Conservation (phyloP, 1,140 invertebrate genomes). For the Drosophila murphyi region DNA sequence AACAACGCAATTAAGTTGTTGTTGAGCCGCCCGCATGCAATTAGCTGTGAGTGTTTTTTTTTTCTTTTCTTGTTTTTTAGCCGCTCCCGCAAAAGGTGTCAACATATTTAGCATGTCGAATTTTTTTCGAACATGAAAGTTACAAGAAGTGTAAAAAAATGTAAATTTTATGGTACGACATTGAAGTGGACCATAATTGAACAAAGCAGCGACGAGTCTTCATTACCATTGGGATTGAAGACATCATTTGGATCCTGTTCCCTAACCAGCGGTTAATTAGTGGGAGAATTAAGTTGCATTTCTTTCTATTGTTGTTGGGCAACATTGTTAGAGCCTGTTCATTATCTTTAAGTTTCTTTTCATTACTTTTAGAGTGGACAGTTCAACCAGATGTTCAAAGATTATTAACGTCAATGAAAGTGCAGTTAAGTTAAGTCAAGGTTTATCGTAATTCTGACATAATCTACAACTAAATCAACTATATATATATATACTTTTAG, state of each 20-base stretch:
- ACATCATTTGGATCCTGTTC: slow-evolving; percentile 29
- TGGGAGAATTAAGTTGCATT: slow-evolving; percentile 55
- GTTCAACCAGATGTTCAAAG: slow-evolving; percentile 8
- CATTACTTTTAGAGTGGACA: slow-evolving; percentile 6
- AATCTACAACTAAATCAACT: too few relatives aligned
- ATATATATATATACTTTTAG: neutral
- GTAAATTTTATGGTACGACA: slow-evolving; percentile 71
- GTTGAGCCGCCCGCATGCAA: slow-evolving; percentile 72
- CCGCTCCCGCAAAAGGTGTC: slow-evolving; percentile 57
- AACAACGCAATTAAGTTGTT: slow-evolving; percentile 72
- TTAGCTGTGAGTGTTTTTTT: slow-evolving; percentile 57
- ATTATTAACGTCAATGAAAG: slow-evolving; percentile 15
- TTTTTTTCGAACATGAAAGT: slow-evolving; percentile 56
- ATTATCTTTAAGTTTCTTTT: slow-evolving; percentile 16
- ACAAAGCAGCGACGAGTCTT: slow-evolving; percentile 51
- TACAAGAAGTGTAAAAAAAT: slow-evolving; percentile 60
- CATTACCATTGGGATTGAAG: slow-evolving; percentile 40
- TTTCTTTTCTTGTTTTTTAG: slow-evolving; percentile 9
- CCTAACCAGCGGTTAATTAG: slow-evolving; percentile 36
- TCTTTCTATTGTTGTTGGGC: slow-evolving; percentile 13
- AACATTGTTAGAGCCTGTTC: slow-evolving; percentile 20
- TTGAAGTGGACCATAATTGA: slow-evolving; percentile 74
- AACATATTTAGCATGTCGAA: slow-evolving; percentile 67
- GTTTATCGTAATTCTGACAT: neutral
- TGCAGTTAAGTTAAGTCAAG: neutral